phyloP scores from a whole-genome alignment of 2,888 invertebrate species.

The Marronus borbonicus region DNA sequence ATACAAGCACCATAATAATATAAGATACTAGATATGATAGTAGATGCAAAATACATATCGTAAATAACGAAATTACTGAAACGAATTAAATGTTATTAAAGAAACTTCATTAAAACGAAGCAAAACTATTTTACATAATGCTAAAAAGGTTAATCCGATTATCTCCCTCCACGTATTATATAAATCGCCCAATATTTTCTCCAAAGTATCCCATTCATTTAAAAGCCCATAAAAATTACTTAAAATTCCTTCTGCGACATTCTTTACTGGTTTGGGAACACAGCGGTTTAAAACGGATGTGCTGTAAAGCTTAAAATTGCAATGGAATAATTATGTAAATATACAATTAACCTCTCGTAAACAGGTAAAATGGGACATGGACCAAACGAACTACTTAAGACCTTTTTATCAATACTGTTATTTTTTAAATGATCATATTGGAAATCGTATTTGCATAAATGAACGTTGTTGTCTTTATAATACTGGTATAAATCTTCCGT shows the following conservation, averaged over 20 bases:
- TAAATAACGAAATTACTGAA: slow-evolving; percentile 86
- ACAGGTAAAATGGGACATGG: slow-evolving; percentile 88
- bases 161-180: slow-evolving; percentile 92
- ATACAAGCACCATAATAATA: slow-evolving; percentile 88
- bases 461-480: slow-evolving; percentile 81
- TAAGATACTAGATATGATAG: slow-evolving; percentile 89
- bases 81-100: slow-evolving; percentile 59
- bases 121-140: slow-evolving; percentile 77
- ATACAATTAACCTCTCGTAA: slow-evolving; percentile 75
- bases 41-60: slow-evolving; percentile 88
- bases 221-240: slow-evolving; percentile 85
- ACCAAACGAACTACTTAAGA: slow-evolving; percentile 73
- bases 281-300: slow-evolving; percentile 88
- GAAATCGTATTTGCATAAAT: slow-evolving; percentile 84
- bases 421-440: slow-evolving; percentile 73
- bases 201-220: slow-evolving; percentile 91
- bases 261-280: slow-evolving; percentile 82
- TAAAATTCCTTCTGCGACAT: slow-evolving; percentile 77
- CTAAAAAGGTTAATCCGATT: slow-evolving; percentile 83
- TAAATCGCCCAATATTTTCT: slow-evolving; percentile 90
- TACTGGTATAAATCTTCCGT: slow-evolving; percentile 81
- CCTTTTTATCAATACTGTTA: slow-evolving; percentile 57
- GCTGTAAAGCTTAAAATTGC: background rate
- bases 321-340: background rate
- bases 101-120: slow-evolving; percentile 37